Conservation (phyloP, 2,797 vertebrate genomes). For the Poecilia picta region DNA sequence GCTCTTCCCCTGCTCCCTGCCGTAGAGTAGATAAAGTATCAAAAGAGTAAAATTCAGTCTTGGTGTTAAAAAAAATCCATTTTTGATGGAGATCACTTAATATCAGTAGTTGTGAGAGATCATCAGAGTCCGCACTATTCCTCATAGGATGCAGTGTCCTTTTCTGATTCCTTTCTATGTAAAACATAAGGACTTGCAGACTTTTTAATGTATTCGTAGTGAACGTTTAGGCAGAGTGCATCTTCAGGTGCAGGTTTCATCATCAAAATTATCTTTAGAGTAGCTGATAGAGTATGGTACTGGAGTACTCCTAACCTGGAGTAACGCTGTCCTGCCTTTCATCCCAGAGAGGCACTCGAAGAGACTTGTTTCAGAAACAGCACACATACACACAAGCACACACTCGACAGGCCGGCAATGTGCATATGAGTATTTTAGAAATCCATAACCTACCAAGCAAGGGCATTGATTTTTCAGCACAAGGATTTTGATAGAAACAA, state of each 20-base stretch:
- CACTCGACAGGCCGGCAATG: conserved; percentile 53
- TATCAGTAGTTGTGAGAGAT: conserved; percentile 51
- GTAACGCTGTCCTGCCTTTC: conserved; percentile 41
- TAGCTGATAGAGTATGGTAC: conserved; percentile 22
- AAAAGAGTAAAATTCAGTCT: conserved; percentile 59
- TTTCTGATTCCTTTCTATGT: conserved; percentile 54
- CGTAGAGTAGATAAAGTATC: conserved; percentile 60
- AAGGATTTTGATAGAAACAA: conserved; percentile 69
- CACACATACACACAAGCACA: conserved; percentile 24
- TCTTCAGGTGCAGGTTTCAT: conserved; percentile 51
- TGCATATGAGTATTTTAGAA: conserved; percentile 65
- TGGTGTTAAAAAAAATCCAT: conserved; percentile 50
- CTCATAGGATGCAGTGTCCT: conserved; percentile 48
- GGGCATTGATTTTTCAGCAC: conserved; percentile 69
- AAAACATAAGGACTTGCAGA: conserved; percentile 40
- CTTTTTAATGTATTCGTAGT: conserved; percentile 43
- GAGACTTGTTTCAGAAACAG: conserved; percentile 60
- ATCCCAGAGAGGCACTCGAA: conserved; percentile 49
- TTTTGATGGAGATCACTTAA: conserved; percentile 56
- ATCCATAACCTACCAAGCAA: conserved; percentile 74
- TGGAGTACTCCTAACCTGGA: conserved; percentile 39
- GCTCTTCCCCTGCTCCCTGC: conserved; percentile 34
- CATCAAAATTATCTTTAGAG: conserved; percentile 46
- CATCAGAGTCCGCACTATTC: conserved; percentile 37
- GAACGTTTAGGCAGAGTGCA: conserved; percentile 51